Percentiles rank a stretch among this genome's conserved stretches.
These are phyloP conservation scores for Eonycteris spelaea DNA, from an alignment of 2,113 vertebrate species.

Conservation along the genomic window DNA sequence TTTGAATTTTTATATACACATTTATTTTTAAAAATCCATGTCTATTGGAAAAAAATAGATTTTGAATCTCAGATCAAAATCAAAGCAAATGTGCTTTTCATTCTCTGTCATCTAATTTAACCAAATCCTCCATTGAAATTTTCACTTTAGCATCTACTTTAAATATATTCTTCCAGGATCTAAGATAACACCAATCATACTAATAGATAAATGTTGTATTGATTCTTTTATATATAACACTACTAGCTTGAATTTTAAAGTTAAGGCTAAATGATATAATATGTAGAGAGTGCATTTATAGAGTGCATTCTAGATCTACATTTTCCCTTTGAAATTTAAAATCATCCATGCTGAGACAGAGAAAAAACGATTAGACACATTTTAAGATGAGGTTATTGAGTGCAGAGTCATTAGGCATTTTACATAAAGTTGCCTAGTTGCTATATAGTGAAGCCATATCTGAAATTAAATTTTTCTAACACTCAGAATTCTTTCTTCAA, in stretches of 20 bases:
- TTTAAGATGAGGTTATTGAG: neutral
- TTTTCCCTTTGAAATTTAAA: constrained; percentile 22
- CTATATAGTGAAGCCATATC: neutral
- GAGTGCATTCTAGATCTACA: neutral
- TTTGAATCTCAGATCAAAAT: neutral
- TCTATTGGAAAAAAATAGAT: neutral
- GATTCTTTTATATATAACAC: neutral
- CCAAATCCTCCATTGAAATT: neutral
- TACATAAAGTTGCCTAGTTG: neutral
- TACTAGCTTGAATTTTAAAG: neutral
- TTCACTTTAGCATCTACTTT: neutral
- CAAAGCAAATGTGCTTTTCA: neutral
- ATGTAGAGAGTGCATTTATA: neutral
- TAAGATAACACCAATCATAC: neutral
- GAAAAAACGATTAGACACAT: neutral
- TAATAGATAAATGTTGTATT: neutral
- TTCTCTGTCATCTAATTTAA: neutral
- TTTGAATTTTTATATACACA: neutral
- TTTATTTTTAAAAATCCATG: neutral
- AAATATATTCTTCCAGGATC: neutral
- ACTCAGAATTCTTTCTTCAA: neutral
- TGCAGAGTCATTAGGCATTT: neutral
- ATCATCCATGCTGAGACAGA: neutral
- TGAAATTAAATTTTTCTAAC: neutral
- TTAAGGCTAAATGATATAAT: neutral